A percentile compares a stretch with the other conserved stretches of the same genome.
Conservation (phyloP, 2,113 vertebrate species). For the Grus americana region DNA sequence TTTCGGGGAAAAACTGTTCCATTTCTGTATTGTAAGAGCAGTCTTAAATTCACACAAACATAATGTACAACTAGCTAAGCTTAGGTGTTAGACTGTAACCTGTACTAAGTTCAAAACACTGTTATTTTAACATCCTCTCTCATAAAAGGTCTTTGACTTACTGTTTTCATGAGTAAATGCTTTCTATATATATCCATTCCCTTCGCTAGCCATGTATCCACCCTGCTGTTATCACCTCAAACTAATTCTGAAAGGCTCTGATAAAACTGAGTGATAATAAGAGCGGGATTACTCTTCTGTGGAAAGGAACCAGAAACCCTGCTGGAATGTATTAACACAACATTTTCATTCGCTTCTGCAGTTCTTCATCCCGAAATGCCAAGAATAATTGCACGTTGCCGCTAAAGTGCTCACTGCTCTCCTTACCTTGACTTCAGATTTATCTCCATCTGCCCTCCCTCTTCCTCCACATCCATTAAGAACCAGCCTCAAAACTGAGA, state of each 20-base stretch:
- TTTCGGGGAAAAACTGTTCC: background rate
- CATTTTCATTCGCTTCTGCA: background rate
- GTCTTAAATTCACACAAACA: too few species aligned
- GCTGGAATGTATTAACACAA: background rate
- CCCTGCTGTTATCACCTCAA: background rate
- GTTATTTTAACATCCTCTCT: background rate
- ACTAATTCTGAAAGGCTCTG: background rate
- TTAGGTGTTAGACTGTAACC: background rate
- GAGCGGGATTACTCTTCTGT: background rate
- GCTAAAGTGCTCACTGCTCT: background rate
- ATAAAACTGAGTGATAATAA: background rate
- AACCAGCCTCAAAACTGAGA: background rate
- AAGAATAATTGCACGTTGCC: background rate
- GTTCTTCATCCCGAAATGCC: background rate
- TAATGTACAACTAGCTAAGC: background rate
- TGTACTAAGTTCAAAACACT: background rate
- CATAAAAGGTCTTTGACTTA: background rate
- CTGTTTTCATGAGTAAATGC: background rate
- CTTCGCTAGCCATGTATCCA: background rate
- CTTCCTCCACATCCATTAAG: background rate
- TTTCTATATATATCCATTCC: background rate
- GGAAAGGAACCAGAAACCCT: background rate
- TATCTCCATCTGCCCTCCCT: background rate
- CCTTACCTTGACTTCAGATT: background rate
- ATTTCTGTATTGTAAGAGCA: too few species aligned